These are phyloP conservation scores for Anguilla anguilla DNA, from an alignment of 2,797 vertebrate genomes.

Conservation along the genomic window DNA sequence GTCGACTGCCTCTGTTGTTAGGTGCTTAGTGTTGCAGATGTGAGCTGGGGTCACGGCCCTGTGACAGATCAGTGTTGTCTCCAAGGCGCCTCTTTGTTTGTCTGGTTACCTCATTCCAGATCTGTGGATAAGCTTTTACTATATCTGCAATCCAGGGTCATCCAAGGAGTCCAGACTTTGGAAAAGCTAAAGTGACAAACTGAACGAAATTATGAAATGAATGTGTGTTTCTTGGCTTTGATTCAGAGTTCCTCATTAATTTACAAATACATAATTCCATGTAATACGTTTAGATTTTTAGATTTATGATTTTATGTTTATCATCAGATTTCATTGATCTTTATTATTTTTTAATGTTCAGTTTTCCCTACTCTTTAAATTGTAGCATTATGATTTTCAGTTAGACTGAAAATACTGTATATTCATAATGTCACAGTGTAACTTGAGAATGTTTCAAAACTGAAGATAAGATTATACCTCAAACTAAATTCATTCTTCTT, in stretches of 20 bases:
- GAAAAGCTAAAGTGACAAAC: neutral
- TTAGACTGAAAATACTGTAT: neutral
- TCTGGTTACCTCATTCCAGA: neutral
- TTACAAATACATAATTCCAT: neutral
- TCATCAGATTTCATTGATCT: neutral
- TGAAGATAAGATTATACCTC: neutral
- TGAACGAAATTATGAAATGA: neutral
- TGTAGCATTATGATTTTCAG: neutral
- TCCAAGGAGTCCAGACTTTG: neutral
- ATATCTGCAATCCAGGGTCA: neutral
- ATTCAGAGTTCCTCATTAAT: neutral
- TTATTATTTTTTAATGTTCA: neutral
- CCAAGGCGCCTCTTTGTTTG: neutral
- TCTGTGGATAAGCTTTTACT: neutral
- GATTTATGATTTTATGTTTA: neutral
- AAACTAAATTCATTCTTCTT: neutral
- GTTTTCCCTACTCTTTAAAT: neutral
- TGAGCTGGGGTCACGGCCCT: neutral
- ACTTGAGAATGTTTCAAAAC: neutral
- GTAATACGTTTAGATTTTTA: neutral
- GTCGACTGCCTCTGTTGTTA: neutral
- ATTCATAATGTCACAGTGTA: neutral
- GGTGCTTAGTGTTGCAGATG: neutral
- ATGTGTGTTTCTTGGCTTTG: neutral
- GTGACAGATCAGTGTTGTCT: neutral